Evolutionary conservation across 2,113 vertebrate species (phyloP).

Genomic region (Butorides virescens): DNA sequence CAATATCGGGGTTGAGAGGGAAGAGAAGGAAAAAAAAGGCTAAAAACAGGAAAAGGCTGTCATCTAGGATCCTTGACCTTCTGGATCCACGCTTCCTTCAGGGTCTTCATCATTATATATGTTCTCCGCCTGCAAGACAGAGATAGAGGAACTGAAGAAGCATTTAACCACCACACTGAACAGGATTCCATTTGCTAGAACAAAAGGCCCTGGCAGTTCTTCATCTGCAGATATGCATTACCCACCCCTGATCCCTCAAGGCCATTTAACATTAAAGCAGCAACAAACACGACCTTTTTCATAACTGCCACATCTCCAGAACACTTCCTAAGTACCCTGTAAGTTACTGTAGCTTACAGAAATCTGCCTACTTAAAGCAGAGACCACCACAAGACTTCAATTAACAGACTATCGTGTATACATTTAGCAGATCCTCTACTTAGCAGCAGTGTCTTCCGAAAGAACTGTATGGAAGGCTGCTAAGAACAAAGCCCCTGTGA

Average conservation of each 20-base stretch:
- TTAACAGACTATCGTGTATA: not conserved
- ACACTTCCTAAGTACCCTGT: not conserved
- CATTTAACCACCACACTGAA: not conserved
- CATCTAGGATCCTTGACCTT: conserved; percentile 85
- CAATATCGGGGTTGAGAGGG: conserved; percentile 51
- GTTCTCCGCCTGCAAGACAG: conserved; percentile 90
- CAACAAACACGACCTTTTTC: accelerated
- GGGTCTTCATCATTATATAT: conserved; percentile 99
- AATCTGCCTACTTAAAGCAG: not conserved
- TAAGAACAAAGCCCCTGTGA: not conserved
- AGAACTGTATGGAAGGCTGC: not conserved
- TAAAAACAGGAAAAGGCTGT: conserved; percentile 27
- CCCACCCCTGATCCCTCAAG: not conserved
- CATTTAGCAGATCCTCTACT: not conserved
- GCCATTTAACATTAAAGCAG: not conserved
- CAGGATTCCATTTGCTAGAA: not conserved
- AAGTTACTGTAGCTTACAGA: not conserved
- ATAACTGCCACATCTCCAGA: not conserved
- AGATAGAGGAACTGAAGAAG: not conserved
- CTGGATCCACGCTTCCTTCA: conserved; percentile 92
- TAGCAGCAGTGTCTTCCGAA: not conserved
- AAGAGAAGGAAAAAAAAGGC: conserved; percentile 46
- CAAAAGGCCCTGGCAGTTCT: not conserved
- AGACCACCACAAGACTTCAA: not conserved
- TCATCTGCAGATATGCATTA: not conserved